phyloP scores from a whole-genome alignment of 2,113 vertebrate species.

The Macrotus californicus region DNA sequence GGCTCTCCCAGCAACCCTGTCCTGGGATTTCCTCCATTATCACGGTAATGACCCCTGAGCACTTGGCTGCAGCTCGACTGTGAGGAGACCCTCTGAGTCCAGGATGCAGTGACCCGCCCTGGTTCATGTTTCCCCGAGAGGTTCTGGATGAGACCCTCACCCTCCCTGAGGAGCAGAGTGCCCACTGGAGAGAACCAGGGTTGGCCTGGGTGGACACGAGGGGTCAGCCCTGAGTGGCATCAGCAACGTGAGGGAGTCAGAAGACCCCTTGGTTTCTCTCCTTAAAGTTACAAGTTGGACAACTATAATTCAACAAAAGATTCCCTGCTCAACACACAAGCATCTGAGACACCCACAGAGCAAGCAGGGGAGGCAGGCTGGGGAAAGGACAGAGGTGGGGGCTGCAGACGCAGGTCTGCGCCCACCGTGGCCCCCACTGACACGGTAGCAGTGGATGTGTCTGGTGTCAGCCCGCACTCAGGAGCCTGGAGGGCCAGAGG shows the following conservation, averaged over 20 bases:
- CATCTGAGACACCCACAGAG: neutral
- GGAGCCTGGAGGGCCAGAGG: neutral
- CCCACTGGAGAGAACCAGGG: too few relatives aligned
- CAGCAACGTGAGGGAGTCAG: too few relatives aligned
- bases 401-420: too few relatives aligned
- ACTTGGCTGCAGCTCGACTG: neutral
- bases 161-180: neutral
- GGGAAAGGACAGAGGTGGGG: neutral
- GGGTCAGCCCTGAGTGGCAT: neutral
- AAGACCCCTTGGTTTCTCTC: neutral
- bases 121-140: neutral
- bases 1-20: neutral
- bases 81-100: neutral
- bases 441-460: accelerated
- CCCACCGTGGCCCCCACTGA: neutral
- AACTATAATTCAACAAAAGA: neutral
- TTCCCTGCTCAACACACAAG: neutral
- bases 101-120: neutral
- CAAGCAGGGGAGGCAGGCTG: neutral
- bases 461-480: neutral
- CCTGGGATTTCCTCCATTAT: neutral
- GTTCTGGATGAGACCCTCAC: neutral
- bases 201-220: neutral
- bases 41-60: neutral
- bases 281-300: neutral